Evolutionary conservation across 2,888 invertebrate species (phyloP), one percentile per base, ranked within the genome.

Genomic region (Phasia obesa): DNA sequence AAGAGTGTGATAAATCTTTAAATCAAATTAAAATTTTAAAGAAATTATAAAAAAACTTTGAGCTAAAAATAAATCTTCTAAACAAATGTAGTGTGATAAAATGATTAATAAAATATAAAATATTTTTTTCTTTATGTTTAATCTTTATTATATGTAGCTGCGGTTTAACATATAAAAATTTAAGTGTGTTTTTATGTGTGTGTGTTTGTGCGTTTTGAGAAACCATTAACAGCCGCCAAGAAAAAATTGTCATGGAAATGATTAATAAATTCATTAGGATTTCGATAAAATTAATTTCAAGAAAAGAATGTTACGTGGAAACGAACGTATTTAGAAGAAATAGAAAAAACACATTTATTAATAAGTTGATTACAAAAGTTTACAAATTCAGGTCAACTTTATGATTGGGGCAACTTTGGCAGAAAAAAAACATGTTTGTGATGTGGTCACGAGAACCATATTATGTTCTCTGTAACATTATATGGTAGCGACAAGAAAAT

Each of bases 1-100:
- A 19, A 49, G 17, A 27, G 47, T 51, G 64, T 69, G 69, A 81
- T 82, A 78, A 82, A 82, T 82, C 82, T 70, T 82, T 15, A 73
- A 73, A 77, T 81, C 62, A 81, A 81, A 77, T 69, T 60, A 73
- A 65, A 42, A 57, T 71, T 65, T 53, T 4, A 19, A 49, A 42
- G 11, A 38, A 51, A 42, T 60, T 35, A 73, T 6, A 60, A 11
- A 53, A 62, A 35, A 59, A 23, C 17, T 13, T 31, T 42, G 13
- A 0, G 44, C 31, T 47, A 62, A 57, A 78, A 78, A 78, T 62
- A 77, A 70, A 53, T 9, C 35, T 19, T 47, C n/a, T 7, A 21
- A 59, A 55, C 11, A 67, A 44, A 64, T 19, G 42, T 38, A 49
- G 3, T 57, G 35, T 17, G 17, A 17, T 35, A 31, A 31, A 51